These are phyloP conservation scores for Lophochroa leadbeateri DNA, from an alignment of 2,113 vertebrate species.

Conservation along the genomic window DNA sequence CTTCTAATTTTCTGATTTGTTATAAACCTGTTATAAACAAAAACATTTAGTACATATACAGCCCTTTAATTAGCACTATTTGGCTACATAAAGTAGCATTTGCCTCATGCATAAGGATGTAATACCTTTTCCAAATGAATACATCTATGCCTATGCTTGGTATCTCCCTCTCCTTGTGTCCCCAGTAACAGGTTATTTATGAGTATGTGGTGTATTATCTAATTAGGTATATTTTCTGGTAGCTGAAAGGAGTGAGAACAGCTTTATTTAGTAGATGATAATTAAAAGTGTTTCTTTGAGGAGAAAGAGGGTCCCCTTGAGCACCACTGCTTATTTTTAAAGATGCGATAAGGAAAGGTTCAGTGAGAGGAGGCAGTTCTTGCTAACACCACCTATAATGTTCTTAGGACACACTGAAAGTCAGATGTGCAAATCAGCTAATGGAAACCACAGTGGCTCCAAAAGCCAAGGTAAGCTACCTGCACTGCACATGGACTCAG, in stretches of 20 bases:
- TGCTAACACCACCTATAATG: neutral
- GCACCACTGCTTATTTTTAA: neutral
- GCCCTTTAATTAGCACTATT: neutral
- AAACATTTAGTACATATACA: neutral
- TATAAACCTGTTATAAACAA: neutral
- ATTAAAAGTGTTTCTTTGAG: neutral
- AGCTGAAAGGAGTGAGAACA: neutral
- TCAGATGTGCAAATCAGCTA: neutral
- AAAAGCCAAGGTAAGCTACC: neutral
- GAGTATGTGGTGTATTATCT: neutral
- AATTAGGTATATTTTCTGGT: neutral
- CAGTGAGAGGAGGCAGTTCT: neutral
- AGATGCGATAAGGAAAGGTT: neutral
- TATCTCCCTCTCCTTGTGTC: neutral
- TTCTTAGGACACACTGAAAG: neutral
- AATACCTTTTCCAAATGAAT: neutral
- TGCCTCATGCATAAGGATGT: neutral
- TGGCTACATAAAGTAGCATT: neutral
- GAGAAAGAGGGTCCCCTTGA: neutral
- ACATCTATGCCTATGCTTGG: neutral
- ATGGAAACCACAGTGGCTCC: neutral
- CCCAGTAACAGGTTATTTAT: neutral
- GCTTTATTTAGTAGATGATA: neutral
- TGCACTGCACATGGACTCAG: rapidly evolving
- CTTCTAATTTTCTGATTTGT: neutral